A percentile compares a stretch with the other conserved stretches of the same genome.
These are phyloP conservation scores for Eristalinus aeneus DNA, from an alignment of 2,888 invertebrate genomes.

Conservation along the genomic window DNA sequence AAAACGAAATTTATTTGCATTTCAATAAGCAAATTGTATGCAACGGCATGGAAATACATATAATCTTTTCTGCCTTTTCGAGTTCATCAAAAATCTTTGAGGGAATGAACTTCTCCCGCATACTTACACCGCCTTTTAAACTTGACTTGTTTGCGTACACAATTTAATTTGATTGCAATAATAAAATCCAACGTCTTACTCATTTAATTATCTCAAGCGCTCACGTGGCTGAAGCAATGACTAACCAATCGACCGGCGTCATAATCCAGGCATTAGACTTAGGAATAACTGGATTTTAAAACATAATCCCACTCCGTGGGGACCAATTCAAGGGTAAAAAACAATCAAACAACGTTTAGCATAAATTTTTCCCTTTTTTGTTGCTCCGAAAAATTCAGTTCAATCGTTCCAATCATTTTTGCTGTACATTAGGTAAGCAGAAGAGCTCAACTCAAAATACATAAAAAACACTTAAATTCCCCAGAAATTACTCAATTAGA, in stretches of 20 bases:
- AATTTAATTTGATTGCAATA: not conserved
- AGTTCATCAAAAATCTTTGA: not conserved
- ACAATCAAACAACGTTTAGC: not conserved
- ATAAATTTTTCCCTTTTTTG: not conserved
- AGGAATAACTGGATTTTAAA: not conserved
- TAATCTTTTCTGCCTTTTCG: too few species aligned
- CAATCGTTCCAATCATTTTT: not conserved
- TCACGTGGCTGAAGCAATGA: not conserved
- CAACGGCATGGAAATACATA: not conserved
- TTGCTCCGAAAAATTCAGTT: not conserved
- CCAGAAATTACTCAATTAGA: conserved; percentile 37
- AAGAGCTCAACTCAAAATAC: not conserved
- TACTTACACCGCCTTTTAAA: not conserved
- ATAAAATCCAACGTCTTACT: not conserved
- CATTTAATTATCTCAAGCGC: not conserved
- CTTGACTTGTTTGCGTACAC: not conserved
- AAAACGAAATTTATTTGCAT: not conserved
- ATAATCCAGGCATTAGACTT: not conserved
- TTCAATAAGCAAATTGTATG: not conserved
- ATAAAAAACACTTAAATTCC: not conserved
- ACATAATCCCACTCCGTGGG: not conserved
- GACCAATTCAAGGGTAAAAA: not conserved
- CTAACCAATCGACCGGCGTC: not conserved
- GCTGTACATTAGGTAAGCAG: not conserved
- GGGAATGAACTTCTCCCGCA: not conserved